Evolutionary conservation across 2,888 invertebrate genomes (phyloP), one percentile per base, ranked within the genome.

Genomic region (Drosophila affinis): DNA sequence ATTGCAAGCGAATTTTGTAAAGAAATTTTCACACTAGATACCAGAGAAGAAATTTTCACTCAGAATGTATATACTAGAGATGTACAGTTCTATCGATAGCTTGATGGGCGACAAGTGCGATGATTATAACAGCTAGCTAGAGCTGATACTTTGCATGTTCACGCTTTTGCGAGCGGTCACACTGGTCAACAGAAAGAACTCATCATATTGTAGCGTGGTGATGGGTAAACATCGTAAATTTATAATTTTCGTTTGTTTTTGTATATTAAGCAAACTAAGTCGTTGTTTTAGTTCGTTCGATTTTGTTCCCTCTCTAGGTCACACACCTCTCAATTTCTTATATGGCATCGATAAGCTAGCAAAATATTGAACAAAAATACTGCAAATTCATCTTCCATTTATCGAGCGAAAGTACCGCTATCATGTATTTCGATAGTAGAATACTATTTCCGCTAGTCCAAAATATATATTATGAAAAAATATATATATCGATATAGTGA

Each of bases 1-100:
- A n/a, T 10, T 39, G 27, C 53, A 10, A 55, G 14, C 14, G 45
- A 9, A 63, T 65, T 68, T 39, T 56, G 68, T 39, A 18, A 45
- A 56, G 64, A 82, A 39, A 59, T 80, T 86, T 80, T 79, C 77
- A 75, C 72, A 77, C 29, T 29, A 29, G 29, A 7, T 14, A 79
- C 79, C 58, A 73, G 72, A 76, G 68, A 63, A 76, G 48, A 52
- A 82, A 78, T 84, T 82, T 87, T 82, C 88, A 85, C 82, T 70
- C 57, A 68, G 76, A 78, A 84, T 83, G 84, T 84, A 83, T 85
- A 85, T 81, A 68, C 62, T 61, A 46, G 52, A 53, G 54, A 54
- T 54, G 54, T 21, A 21, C 39, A 17, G 48, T 10, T 10, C 21
- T 21, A 48, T 54, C 54, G 54, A 54, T 54, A 44, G 4, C n/a